Evolutionary conservation across 2,113 vertebrate genomes (phyloP).

Genomic region (Nematolebias whitei): DNA sequence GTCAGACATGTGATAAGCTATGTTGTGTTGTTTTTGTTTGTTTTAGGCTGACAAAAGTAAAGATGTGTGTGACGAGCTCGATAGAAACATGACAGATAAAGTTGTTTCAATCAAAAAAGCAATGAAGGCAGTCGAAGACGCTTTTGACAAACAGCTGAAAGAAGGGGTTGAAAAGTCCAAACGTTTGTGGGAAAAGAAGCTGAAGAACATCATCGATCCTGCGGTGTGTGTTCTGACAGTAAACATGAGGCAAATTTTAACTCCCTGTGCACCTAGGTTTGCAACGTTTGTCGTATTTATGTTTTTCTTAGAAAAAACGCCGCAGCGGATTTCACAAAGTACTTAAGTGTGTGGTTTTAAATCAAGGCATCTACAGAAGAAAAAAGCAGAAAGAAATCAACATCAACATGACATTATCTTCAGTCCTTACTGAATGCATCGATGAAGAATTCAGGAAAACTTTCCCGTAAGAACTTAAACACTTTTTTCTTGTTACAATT

Average conservation of each 20-base stretch:
- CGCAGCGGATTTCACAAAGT: neutral
- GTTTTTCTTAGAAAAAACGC: neutral
- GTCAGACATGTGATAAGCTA: no score
- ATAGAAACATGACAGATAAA: accelerated
- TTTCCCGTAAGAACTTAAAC: constrained; percentile 45
- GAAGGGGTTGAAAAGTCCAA: constrained; percentile 32
- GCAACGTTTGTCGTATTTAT: neutral
- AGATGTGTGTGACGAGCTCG: neutral
- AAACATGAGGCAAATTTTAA: neutral
- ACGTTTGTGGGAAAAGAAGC: neutral
- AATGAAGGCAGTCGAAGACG: neutral
- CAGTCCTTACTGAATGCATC: constrained; percentile 38
- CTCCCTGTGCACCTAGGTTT: neutral
- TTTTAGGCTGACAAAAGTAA: constrained; percentile 13
- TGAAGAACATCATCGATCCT: neutral
- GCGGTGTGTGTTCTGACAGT: constrained; percentile 10
- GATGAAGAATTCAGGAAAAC: constrained; percentile 52
- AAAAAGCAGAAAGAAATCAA: constrained; percentile 1
- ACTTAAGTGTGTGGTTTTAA: constrained; percentile 20
- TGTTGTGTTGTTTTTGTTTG: neutral
- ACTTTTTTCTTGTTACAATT: no score
- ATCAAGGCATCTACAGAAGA: constrained; percentile 7
- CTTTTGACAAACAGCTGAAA: constrained; percentile 24
- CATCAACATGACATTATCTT: constrained; percentile 35
- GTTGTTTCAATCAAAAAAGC: neutral